Evolutionary conservation across 2,888 invertebrate genomes (phyloP).

Genomic region (Matsumyia berberina): DNA sequence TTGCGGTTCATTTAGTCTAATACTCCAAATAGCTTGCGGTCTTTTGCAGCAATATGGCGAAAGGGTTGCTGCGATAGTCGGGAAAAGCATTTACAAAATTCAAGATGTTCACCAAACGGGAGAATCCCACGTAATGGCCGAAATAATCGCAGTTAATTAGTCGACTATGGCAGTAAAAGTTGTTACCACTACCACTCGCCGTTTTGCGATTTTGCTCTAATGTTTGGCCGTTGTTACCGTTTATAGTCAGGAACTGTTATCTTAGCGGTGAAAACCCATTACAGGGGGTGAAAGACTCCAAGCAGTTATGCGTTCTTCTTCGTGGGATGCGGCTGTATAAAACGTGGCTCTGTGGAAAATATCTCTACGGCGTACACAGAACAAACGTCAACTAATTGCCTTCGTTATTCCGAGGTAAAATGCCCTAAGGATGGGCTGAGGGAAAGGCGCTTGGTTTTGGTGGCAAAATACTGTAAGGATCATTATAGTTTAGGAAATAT

Average conservation of each 20-base stretch:
- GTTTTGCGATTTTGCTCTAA: conserved; percentile 56
- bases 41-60: conserved; percentile 54
- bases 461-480: conserved; percentile 63
- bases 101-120: conserved; percentile 79
- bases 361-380: conserved; percentile 51
- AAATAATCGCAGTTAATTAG: conserved; percentile 85
- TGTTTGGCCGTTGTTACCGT: conserved; percentile 74
- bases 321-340: conserved; percentile 61
- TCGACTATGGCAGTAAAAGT: conserved; percentile 79
- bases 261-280: conserved; percentile 74
- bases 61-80: conserved; percentile 58
- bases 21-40: conserved; percentile 72
- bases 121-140: conserved; percentile 85
- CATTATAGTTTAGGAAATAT: conserved; percentile 73
- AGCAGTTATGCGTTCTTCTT: conserved; percentile 44
- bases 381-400: conserved; percentile 74
- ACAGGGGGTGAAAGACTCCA: conserved; percentile 63
- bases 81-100: conserved; percentile 67
- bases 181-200: conserved; percentile 44
- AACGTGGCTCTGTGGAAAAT: conserved; percentile 51
- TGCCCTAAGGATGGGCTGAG: conserved; percentile 56
- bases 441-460: conserved; percentile 54
- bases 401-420: conserved; percentile 75
- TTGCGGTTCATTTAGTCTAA: conserved; percentile 64
- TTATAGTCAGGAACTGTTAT: conserved; percentile 75